Percentiles rank a stretch among this genome's conserved stretches.
Evolutionary conservation across 2,113 vertebrate species (phyloP).

Genomic region (Anoura caudifer): DNA sequence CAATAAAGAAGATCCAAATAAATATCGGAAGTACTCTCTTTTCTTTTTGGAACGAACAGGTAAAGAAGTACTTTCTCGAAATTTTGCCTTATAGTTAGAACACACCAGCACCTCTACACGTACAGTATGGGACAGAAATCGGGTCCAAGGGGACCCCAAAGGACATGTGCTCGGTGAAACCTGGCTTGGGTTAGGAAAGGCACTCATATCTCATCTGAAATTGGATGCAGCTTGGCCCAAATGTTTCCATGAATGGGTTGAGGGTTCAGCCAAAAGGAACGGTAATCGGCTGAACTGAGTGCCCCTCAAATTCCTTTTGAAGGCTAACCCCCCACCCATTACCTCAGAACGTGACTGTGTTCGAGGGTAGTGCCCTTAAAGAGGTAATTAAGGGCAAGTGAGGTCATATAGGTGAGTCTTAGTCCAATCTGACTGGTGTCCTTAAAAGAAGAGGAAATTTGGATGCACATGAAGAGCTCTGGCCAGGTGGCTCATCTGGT

Average conservation of each 20-base stretch:
- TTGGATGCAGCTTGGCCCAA: neutral
- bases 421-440: neutral
- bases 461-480: neutral
- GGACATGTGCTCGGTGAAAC: neutral
- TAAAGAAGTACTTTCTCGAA: neutral
- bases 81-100: neutral
- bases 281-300: neutral
- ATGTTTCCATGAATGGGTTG: neutral
- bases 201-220: neutral
- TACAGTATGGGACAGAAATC: neutral
- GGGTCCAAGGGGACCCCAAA: neutral
- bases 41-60: neutral
- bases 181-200: neutral
- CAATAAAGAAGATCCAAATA: neutral
- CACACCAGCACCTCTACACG: neutral
- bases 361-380: neutral
- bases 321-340: neutral
- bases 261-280: neutral
- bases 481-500: too few species aligned
- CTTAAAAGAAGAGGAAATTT: neutral
- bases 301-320: neutral
- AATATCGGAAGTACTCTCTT: neutral
- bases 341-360: neutral
- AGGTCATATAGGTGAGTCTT: too few species aligned
- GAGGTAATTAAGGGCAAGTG: neutral